Evolutionary conservation across 2,888 invertebrate species (phyloP), one percentile per base, ranked within the genome.

Genomic region (Pandemis heparana): DNA sequence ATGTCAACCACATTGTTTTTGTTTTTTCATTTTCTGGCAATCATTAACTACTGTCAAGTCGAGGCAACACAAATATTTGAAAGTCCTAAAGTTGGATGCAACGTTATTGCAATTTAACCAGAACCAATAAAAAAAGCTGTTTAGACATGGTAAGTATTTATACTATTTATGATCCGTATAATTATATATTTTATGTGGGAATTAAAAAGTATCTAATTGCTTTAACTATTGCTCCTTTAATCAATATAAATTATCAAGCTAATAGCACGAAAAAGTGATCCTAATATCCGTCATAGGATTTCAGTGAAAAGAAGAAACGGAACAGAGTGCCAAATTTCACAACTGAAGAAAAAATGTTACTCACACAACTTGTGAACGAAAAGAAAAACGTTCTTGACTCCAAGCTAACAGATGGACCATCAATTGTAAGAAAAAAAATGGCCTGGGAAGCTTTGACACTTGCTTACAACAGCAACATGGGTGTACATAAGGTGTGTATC

Each of bases 341-440:
- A n/a, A 64, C 67, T 39, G 53, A 46, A 53, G 61, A 61, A 18
- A 61, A 61, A 61, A 61, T 61, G 61, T 10, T 38, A 32, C 61
- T 39, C 9, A 61, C 32, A 5, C 51, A 53, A 53, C 51, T 53
- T 16, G 51, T 53, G 9, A 53, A 53, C 9, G 51, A 53, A 16
- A 53, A 53, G 16, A 53, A 53, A 53, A 53, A 53, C 3, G 5
- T 53, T 2, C 51, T 53, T 53, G 51, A 53, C 16, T 53, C 51
- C 16, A 53, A 53, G 18, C 16, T 53, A 53, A 53, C 51, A 18
- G 51, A 53, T 53, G 51, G 51, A 61, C 39, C 61, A 14, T 38
- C 32, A 32, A 61, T 38, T n/a, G 61, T 61, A 14, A 61, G 39
- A 61, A 61, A 61, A 6, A 39, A 39, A 61, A 61, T 61, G 61